Conservation (phyloP, 2,888 invertebrate species). For the Strigamia maritima region DNA sequence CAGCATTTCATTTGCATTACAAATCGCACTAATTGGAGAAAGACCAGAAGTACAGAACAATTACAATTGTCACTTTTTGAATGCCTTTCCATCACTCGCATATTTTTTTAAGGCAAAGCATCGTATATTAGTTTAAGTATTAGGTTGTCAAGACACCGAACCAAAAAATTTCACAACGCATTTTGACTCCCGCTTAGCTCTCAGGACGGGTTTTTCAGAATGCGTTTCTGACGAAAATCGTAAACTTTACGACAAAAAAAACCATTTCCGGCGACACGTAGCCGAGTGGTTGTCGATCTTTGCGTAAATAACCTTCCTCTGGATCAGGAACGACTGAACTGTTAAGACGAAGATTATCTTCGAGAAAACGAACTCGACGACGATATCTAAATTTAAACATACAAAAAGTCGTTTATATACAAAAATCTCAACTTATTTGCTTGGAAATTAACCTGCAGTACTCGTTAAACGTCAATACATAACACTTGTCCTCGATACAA, state of each 20-base stretch:
- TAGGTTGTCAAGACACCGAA: background rate
- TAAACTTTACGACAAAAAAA: constrained; percentile 93
- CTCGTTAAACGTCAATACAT: constrained; percentile 91
- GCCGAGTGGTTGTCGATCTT: constrained; percentile 58
- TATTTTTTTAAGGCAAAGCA: background rate
- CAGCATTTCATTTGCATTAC: background rate
- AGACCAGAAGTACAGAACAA: constrained; percentile 1
- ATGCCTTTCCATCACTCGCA: constrained; percentile 7
- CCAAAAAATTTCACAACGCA: constrained; percentile 10
- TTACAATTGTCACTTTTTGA: background rate
- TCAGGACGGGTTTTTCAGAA: constrained; percentile 57
- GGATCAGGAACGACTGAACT: constrained; percentile 67
- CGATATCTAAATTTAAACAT: constrained; percentile 65
- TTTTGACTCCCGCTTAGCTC: background rate
- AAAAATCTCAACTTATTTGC: background rate
- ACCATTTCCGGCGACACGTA: constrained; percentile 75
- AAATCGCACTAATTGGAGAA: background rate
- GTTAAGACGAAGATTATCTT: constrained; percentile 68
- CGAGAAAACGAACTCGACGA: constrained; percentile 71
- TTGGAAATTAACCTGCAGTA: constrained; percentile 78
- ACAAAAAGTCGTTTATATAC: background rate
- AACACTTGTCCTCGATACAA: constrained; percentile 96
- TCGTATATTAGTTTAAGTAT: constrained; percentile 23
- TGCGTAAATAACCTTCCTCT: constrained; percentile 46
- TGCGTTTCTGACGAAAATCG: constrained; percentile 84